phyloP scores from a whole-genome alignment of 1,140 invertebrate genomes.

The Pseudomyrmex flavicornis region DNA sequence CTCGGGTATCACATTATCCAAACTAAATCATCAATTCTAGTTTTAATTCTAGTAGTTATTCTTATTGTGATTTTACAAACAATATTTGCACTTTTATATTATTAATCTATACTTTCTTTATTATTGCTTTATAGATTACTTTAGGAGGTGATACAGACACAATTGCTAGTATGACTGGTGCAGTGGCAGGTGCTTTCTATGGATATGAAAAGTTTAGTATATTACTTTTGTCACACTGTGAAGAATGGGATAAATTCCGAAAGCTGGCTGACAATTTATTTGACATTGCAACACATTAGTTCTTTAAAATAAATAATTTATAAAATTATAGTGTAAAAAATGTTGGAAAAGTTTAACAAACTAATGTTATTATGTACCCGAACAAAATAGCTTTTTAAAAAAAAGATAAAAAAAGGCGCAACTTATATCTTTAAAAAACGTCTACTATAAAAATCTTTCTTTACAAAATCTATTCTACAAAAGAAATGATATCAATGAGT shows the following conservation, averaged over 20 bases:
- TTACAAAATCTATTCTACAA: no score
- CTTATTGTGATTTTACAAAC: not conserved
- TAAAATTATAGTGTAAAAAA: not conserved
- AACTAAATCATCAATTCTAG: no score
- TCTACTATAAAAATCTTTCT: no score
- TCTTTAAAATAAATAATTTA: slow-evolving; percentile 46
- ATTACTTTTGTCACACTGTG: slow-evolving; percentile 88
- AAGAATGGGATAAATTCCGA: slow-evolving; percentile 86
- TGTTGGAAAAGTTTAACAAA: not conserved
- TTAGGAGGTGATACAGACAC: slow-evolving; percentile 93
- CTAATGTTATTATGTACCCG: not conserved
- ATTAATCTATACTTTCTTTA: not conserved
- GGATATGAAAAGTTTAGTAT: slow-evolving; percentile 88
- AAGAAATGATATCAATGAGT: no score
- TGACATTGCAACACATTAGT: slow-evolving; percentile 67
- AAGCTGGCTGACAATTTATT: slow-evolving; percentile 85
- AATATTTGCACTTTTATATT: not conserved
- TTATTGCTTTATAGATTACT: slow-evolving; percentile 87
- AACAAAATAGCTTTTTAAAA: no score
- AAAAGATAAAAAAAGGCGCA: no score
- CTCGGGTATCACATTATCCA: no score
- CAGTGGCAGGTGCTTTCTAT: slow-evolving; percentile 91
- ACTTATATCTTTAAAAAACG: no score
- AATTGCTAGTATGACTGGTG: slow-evolving; percentile 92
- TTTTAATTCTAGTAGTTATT: no score